These are phyloP conservation scores for Sardinella longiceps DNA, from an alignment of 2,797 vertebrate genomes.

Conservation along the genomic window DNA sequence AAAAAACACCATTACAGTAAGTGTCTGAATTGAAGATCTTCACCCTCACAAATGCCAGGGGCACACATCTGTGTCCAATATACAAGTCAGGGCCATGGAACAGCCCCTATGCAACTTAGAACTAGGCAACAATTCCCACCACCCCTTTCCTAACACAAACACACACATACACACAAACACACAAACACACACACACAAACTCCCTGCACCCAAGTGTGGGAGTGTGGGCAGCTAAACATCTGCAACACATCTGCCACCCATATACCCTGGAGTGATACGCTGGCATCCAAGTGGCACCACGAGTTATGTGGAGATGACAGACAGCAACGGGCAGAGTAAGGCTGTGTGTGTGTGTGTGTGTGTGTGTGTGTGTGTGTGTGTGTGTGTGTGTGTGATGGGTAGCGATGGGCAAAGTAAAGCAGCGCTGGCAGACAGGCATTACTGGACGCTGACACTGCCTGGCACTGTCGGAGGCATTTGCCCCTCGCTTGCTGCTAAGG, in stretches of 20 bases:
- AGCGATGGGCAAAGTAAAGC: not conserved
- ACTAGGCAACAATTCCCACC: not conserved
- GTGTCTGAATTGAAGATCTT: too few relatives aligned
- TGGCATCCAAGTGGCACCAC: not conserved
- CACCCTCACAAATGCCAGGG: too few relatives aligned
- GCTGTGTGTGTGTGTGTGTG: too few relatives aligned
- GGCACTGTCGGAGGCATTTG: not conserved
- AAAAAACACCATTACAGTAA: too few relatives aligned
- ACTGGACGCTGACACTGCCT: not conserved
- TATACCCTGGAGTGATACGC: not conserved
- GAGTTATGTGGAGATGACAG: not conserved
- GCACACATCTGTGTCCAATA: not conserved
- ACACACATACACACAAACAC: too few relatives aligned
- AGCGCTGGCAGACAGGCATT: not conserved
- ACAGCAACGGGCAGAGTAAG: not conserved
- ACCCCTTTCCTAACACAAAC: not conserved
- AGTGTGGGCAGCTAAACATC: too few relatives aligned
- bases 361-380: too few relatives aligned
- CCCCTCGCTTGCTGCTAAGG: not conserved
- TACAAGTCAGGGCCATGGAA: not conserved
- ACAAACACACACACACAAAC: too few relatives aligned
- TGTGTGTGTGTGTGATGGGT: not conserved
- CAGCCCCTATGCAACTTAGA: not conserved
- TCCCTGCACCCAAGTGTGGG: not conserved
- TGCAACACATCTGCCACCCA: not conserved